A percentile compares a stretch with the other conserved stretches of the same genome.
These are phyloP conservation scores for Gymnoscelis rufifasciata DNA, from an alignment of 2,888 invertebrate genomes.

Conservation along the genomic window DNA sequence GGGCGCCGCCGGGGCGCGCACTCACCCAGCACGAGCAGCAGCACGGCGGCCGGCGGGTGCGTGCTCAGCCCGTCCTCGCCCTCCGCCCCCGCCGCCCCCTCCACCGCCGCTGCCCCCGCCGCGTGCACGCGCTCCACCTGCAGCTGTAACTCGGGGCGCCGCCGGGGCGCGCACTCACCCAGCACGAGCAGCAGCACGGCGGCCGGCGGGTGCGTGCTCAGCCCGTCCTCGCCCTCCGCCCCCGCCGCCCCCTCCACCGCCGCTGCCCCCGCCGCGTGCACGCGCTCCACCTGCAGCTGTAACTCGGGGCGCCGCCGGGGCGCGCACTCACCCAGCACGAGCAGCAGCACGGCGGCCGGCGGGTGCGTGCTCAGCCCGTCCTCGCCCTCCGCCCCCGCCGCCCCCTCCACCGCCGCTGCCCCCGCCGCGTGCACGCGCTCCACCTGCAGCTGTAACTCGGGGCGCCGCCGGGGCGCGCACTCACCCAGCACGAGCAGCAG, in stretches of 20 bases:
- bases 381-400: background rate
- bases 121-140: no score
- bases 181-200: background rate
- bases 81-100: background rate
- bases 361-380: background rate
- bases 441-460: no score
- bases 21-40: background rate
- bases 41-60: background rate
- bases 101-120: constrained; percentile 1
- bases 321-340: background rate
- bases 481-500: background rate
- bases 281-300: no score
- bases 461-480: constrained; percentile 72
- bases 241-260: background rate
- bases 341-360: background rate
- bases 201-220: background rate
- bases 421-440: no score
- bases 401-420: background rate
- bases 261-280: background rate
- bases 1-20: constrained; percentile 73
- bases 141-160: no score
- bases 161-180: constrained; percentile 47
- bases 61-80: background rate
- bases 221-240: background rate
- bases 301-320: constrained; percentile 81